A percentile compares a stretch with the other conserved stretches of the same genome.
Conservation (phyloP, 2,797 vertebrate genomes). For the Chrysocyon brachyurus region DNA sequence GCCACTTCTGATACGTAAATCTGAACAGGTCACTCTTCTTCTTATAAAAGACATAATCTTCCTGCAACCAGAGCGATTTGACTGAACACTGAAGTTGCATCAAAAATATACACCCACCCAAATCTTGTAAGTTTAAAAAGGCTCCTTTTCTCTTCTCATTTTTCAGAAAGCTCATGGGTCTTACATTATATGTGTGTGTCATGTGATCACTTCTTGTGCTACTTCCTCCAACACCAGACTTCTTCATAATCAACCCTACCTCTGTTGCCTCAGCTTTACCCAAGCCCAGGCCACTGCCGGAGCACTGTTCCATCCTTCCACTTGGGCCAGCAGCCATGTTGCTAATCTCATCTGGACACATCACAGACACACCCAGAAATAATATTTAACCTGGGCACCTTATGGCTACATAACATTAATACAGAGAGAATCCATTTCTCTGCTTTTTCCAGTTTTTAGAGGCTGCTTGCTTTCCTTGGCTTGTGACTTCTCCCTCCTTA, state of each 20-base stretch:
- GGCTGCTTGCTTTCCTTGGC: background rate
- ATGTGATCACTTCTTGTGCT: background rate
- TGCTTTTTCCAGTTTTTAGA: background rate
- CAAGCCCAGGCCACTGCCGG: background rate
- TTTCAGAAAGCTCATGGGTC: too few species aligned
- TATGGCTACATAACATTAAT: background rate
- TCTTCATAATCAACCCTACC: background rate
- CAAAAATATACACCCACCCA: background rate
- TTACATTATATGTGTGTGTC: rapidly evolving
- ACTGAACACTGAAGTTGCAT: background rate
- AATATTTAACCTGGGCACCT: background rate
- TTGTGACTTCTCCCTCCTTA: background rate
- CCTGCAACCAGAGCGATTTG: background rate
- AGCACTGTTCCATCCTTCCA: too few species aligned
- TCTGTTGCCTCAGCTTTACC: background rate
- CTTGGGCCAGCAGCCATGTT: background rate
- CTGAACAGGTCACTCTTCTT: background rate
- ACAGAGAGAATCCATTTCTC: background rate
- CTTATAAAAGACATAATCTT: background rate
- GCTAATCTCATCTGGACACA: background rate
- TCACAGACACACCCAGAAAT: background rate
- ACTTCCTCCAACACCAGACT: background rate
- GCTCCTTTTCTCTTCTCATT: background rate
- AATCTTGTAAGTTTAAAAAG: background rate
- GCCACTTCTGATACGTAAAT: background rate